Evolutionary conservation across 2,113 vertebrate species (phyloP).

Genomic region (Actenoides lindsayi): DNA sequence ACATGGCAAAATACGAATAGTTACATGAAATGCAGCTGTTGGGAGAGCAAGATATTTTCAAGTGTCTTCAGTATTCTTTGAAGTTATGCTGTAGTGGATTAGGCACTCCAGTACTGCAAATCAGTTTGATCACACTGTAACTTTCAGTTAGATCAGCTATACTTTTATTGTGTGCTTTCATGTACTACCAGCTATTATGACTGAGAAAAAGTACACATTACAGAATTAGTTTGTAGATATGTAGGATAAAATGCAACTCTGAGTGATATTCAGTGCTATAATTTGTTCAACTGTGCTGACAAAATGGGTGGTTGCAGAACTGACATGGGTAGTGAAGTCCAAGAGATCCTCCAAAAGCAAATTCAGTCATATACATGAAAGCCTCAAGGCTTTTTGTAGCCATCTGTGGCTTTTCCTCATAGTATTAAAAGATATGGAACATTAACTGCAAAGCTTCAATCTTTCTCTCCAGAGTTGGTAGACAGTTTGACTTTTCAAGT

Average conservation of each 20-base stretch:
- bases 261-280: not conserved
- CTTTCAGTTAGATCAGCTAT: not conserved
- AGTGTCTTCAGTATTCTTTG: not conserved
- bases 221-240: not conserved
- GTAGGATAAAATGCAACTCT: not conserved
- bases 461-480: not conserved
- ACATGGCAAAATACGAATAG: not conserved
- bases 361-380: not conserved
- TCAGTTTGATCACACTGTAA: not conserved
- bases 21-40: not conserved
- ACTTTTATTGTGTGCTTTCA: not conserved
- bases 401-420: not conserved
- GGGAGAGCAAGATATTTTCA: not conserved
- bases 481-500: not conserved
- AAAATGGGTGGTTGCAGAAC: not conserved
- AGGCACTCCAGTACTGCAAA: not conserved
- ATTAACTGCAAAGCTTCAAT: not conserved
- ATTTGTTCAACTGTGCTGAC: not conserved
- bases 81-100: not conserved
- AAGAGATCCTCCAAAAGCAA: not conserved
- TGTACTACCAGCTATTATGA: not conserved
- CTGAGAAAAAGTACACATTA: not conserved
- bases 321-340: not conserved
- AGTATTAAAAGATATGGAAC: not conserved
- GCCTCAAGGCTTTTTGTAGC: not conserved